Percentiles rank a stretch among this genome's conserved stretches.
Evolutionary conservation across 2,888 invertebrate genomes (phyloP).

Genomic region (Limnephilus marmoratus): DNA sequence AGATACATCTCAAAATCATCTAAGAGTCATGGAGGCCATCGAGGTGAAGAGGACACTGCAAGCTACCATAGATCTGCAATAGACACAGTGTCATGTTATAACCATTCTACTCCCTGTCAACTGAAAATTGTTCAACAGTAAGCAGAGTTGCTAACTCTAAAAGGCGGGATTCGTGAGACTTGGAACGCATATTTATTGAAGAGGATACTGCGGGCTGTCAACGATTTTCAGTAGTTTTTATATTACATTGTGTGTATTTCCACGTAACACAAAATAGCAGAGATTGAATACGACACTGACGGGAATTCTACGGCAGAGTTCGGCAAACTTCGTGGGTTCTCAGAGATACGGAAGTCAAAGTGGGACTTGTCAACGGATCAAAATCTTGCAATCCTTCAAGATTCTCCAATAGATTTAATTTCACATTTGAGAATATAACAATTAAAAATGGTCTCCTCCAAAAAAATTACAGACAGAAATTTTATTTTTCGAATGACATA

Average conservation of each 20-base stretch:
- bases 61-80: slow-evolving; percentile 88
- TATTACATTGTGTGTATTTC: not conserved
- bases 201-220: not conserved
- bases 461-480: not conserved
- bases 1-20: no score
- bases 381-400: not conserved
- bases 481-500: not conserved
- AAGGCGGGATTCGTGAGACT: not conserved
- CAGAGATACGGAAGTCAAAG: not conserved
- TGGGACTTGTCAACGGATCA: no score
- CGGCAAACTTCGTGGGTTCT: not conserved
- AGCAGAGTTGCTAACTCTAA: no score
- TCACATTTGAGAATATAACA: not conserved
- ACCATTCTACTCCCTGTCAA: no score
- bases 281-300: no score
- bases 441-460: not conserved
- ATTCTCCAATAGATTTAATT: not conserved
- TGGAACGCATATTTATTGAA: not conserved
- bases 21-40: slow-evolving; percentile 81
- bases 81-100: not conserved
- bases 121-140: not conserved
- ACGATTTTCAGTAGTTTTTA: not conserved
- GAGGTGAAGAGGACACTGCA: slow-evolving; percentile 97
- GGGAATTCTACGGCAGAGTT: not conserved
- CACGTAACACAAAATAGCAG: not conserved